phyloP scores from a whole-genome alignment of 2,797 vertebrate species.

The Chromis chromis region DNA sequence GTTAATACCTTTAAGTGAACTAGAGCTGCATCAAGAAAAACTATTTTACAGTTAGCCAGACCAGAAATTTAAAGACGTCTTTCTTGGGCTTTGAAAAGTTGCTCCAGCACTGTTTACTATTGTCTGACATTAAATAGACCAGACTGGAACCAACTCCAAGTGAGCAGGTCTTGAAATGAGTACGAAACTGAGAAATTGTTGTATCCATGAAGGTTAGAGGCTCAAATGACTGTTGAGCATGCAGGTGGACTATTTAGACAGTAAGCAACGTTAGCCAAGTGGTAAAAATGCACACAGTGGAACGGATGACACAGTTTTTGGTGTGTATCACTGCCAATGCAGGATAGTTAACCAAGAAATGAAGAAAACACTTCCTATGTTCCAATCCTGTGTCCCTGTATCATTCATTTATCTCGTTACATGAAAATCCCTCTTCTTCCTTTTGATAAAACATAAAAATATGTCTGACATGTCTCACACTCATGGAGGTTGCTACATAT shows the following conservation, averaged over 20 bases:
- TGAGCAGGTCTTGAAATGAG: slow-evolving; percentile 3
- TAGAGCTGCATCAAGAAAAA: too few relatives aligned
- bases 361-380: neutral
- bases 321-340: neutral
- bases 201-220: neutral
- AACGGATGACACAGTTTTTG: too few relatives aligned
- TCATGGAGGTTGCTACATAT: too few relatives aligned
- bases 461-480: too few relatives aligned
- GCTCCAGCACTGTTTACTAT: neutral
- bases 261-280: neutral
- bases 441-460: neutral
- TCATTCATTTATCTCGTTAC: neutral
- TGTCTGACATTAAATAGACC: neutral
- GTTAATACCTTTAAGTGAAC: too few relatives aligned
- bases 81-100: neutral
- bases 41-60: too few relatives aligned
- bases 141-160: neutral
- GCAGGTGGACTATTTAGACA: neutral
- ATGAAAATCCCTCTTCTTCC: neutral
- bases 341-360: neutral
- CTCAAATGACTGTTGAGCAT: neutral
- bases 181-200: neutral
- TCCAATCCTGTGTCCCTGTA: neutral
- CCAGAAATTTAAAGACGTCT: neutral
- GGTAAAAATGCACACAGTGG: neutral